Base-by-base conservation (phyloP, 2,888 invertebrate genomes). In the Amiota communis region DNA sequence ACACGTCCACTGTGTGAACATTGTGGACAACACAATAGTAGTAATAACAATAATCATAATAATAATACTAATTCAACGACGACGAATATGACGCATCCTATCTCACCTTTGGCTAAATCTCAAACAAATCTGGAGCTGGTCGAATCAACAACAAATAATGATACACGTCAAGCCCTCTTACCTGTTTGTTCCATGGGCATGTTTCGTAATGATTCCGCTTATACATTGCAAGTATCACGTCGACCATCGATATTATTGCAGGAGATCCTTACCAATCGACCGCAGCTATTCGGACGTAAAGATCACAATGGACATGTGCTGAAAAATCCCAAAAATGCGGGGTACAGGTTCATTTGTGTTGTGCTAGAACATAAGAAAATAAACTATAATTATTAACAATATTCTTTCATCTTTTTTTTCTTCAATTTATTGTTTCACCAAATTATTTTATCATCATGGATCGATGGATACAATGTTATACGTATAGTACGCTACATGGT, bases 221-320 rank as follows among this genome's bases (percentile, higher is more conserved):
- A 84, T 64, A 88, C 89, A 17, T 76, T 89, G 49, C 88, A 89
- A 71, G 81, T 89, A 11, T 89, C 90, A n/a, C 83, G 90, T 13
- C 80, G 90, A 9, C 90, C 90, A 2, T 90, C 90, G 0, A 81
- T 89, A 51, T 78, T 90, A 12, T 76, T 90, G 23, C 90, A 90
- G 75, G 90, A 90, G 74, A 88, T 90, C 61, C 76, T 90, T 51
- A 87, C 88, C 6, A 79, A 93, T 83, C 91, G 93, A 61, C 92
- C 93, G 0, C 93, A 93, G 1, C 92, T 93, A 65, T 91, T 93
- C 76, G 93, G 93, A n/a, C 92, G 93, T 13, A 79, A 77, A 71
- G 84, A 86, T 63, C 57, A 64, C 20, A 81, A 80, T 61, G 77
- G 76, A 9, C 61, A 75, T 11, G 47, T 71, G 59, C 74, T 77